Evolutionary conservation across 2,888 invertebrate species (phyloP).

Genomic region (Mimas tiliae): DNA sequence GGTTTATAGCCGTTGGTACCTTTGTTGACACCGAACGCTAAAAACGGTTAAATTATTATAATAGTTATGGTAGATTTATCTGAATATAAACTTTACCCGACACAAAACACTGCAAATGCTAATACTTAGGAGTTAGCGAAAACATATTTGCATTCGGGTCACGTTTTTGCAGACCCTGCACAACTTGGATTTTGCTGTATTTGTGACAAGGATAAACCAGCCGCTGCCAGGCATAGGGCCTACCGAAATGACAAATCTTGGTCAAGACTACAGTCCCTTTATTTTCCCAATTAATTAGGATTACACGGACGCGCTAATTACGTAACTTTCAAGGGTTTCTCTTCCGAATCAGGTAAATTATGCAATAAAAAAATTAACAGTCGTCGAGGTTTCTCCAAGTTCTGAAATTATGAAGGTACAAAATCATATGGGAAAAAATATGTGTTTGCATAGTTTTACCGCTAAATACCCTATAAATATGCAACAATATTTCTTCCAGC

Average conservation of each 20-base stretch:
- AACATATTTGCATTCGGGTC: constrained; percentile 45
- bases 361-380: background rate
- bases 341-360: background rate
- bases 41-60: no score
- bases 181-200: constrained; percentile 48
- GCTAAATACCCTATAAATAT: no score
- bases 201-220: constrained; percentile 57
- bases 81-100: background rate
- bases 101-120: background rate
- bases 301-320: background rate
- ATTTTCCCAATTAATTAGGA: constrained; percentile 5
- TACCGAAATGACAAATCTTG: constrained; percentile 6
- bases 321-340: background rate
- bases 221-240: constrained; percentile 38
- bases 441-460: no score
- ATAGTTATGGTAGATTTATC: no score
- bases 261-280: background rate
- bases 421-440: no score
- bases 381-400: no score
- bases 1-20: no score
- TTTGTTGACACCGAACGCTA: no score
- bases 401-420: no score
- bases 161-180: constrained; percentile 55
- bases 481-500: no score
- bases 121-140: background rate